These are phyloP conservation scores for Phocoena phocoena DNA, from an alignment of 2,113 vertebrate genomes.

Conservation along the genomic window DNA sequence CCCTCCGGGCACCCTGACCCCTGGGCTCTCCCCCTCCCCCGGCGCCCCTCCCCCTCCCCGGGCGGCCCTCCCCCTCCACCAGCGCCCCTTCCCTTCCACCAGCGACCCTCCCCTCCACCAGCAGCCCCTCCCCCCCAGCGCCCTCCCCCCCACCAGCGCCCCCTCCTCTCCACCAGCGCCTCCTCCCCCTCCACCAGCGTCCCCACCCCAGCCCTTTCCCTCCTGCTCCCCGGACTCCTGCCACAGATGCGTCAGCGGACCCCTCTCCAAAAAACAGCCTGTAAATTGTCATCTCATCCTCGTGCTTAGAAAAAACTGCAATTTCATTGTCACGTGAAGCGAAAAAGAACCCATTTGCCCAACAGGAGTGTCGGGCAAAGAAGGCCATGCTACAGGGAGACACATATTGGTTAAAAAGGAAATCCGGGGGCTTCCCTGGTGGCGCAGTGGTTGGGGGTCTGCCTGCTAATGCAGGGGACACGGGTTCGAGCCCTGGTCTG, in stretches of 20 bases:
- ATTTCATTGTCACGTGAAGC: neutral
- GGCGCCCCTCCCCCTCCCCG: too few relatives aligned
- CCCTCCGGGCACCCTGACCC: fast-evolving
- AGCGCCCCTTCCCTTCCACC: too few relatives aligned
- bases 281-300: fast-evolving
- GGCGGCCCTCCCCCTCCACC: neutral
- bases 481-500: too few relatives aligned
- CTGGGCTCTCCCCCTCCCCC: fast-evolving
- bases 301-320: neutral
- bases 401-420: fast-evolving
- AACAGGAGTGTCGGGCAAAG: neutral
- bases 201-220: neutral
- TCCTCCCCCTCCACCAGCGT: too few relatives aligned
- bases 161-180: fast-evolving
- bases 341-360: neutral
- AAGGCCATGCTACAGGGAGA: fast-evolving
- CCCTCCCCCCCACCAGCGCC: too few relatives aligned
- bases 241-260: fast-evolving
- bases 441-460: too few relatives aligned
- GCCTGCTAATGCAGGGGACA: too few relatives aligned
- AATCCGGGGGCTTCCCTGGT: too few relatives aligned
- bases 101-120: too few relatives aligned
- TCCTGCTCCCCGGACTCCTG: too few relatives aligned
- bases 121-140: neutral
- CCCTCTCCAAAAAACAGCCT: neutral